Evolutionary conservation across 2,888 invertebrate genomes (phyloP).

Genomic region (Lutraria lutraria): DNA sequence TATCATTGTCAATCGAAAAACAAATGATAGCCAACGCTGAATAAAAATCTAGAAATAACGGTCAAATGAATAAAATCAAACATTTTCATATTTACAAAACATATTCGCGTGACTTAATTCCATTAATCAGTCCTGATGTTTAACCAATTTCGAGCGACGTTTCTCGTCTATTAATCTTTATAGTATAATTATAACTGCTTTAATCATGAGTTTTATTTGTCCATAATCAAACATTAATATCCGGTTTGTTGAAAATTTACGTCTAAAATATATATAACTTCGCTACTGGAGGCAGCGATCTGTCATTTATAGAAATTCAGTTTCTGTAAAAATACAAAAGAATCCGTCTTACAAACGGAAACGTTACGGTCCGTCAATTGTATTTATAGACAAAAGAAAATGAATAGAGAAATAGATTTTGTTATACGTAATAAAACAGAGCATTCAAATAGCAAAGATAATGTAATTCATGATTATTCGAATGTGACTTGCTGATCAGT

Average conservation of each 20-base stretch:
- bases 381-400: not conserved
- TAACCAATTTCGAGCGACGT: too few relatives aligned
- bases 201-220: not conserved
- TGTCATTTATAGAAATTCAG: not conserved
- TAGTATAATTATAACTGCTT: not conserved
- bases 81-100: too few relatives aligned
- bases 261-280: not conserved
- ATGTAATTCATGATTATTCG: not conserved
- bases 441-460: not conserved
- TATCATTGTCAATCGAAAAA: too few relatives aligned
- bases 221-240: constrained; percentile 17
- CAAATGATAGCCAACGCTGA: too few relatives aligned
- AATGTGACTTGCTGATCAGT: not conserved
- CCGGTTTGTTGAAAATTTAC: not conserved
- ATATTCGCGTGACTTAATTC: too few relatives aligned
- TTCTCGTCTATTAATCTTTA: not conserved
- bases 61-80: too few relatives aligned
- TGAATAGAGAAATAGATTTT: not conserved
- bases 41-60: too few relatives aligned
- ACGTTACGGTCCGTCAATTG: not conserved
- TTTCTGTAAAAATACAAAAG: constrained; percentile 1
- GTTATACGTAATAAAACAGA: not conserved
- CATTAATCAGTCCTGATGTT: too few relatives aligned
- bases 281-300: not conserved
- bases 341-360: not conserved